phyloP scores from a whole-genome alignment of 2,888 invertebrate genomes.

The Leptinotarsa rubiginosa region DNA sequence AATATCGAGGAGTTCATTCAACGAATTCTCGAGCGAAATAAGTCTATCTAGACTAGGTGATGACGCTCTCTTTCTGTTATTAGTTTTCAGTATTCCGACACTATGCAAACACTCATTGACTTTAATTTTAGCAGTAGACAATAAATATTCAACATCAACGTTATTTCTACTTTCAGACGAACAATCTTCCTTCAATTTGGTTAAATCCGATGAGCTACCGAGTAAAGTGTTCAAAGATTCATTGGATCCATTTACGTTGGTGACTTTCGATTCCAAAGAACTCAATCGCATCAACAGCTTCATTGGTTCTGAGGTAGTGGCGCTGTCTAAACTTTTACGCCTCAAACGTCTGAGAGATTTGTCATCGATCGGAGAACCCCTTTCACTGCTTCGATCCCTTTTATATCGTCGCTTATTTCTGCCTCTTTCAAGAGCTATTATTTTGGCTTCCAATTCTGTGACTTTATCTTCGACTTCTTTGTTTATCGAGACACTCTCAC shows the following conservation, averaged over 20 bases:
- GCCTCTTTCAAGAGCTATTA: conserved; percentile 74
- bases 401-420: conserved; percentile 66
- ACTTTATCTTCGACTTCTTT: conserved; percentile 89
- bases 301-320: conserved; percentile 82
- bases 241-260: conserved; percentile 73
- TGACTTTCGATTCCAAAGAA: conserved; percentile 82
- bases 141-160: conserved; percentile 72
- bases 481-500: conserved; percentile 82
- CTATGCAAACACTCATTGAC: conserved; percentile 77
- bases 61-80: conserved; percentile 74
- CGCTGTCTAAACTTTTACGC: conserved; percentile 83
- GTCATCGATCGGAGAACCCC: conserved; percentile 61
- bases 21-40: conserved; percentile 74
- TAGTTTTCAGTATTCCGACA: conserved; percentile 73
- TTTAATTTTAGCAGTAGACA: conserved; percentile 75
- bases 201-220: conserved; percentile 64
- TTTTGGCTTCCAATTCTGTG: conserved; percentile 83
- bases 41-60: conserved; percentile 75
- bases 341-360: conserved; percentile 68
- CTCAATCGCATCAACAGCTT: conserved; percentile 82
- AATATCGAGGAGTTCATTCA: conserved; percentile 74
- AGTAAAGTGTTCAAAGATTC: conserved; percentile 69
- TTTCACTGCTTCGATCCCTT: conserved; percentile 66
- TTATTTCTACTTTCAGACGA: conserved; percentile 62
- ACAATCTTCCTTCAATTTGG: conserved; percentile 51